Conservation (phyloP, 2,797 vertebrate genomes). For the Gymnothorax reevesii region DNA sequence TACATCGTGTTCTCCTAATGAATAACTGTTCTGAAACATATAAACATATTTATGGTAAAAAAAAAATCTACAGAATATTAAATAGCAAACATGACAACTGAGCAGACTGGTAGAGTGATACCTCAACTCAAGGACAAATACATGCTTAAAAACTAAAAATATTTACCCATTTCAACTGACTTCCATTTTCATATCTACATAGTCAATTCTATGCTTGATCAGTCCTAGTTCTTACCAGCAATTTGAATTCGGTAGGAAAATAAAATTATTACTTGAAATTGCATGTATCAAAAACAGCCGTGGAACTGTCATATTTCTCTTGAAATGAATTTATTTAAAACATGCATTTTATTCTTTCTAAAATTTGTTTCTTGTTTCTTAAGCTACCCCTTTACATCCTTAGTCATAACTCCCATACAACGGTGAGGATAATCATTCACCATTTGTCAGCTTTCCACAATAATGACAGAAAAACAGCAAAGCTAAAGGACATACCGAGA, state of each 20-base stretch:
- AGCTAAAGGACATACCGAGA: slow-evolving; percentile 39
- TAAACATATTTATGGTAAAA: not conserved
- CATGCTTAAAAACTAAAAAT: not conserved
- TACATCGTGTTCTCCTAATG: not conserved
- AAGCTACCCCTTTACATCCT: not conserved
- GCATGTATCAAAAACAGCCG: not conserved
- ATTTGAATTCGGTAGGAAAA: not conserved
- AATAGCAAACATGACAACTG: not conserved
- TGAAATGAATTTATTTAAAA: not conserved
- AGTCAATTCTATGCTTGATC: not conserved
- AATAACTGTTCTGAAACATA: not conserved
- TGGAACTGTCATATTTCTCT: not conserved
- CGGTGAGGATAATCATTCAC: slow-evolving; percentile 54
- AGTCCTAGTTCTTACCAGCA: not conserved
- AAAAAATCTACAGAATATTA: not conserved
- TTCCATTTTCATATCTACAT: not conserved
- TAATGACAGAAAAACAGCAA: slow-evolving; percentile 53
- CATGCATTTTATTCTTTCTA: not conserved
- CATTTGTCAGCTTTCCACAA: slow-evolving; percentile 65
- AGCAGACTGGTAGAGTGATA: not conserved
- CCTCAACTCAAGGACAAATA: not conserved
- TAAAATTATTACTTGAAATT: not conserved
- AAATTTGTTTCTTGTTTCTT: too few species aligned
- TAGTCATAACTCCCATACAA: not conserved
- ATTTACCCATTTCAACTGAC: not conserved